Evolutionary conservation across 1,140 invertebrate genomes (phyloP), one percentile per base, ranked within the genome.

Genomic region (Trachymyrmex cornetzi): DNA sequence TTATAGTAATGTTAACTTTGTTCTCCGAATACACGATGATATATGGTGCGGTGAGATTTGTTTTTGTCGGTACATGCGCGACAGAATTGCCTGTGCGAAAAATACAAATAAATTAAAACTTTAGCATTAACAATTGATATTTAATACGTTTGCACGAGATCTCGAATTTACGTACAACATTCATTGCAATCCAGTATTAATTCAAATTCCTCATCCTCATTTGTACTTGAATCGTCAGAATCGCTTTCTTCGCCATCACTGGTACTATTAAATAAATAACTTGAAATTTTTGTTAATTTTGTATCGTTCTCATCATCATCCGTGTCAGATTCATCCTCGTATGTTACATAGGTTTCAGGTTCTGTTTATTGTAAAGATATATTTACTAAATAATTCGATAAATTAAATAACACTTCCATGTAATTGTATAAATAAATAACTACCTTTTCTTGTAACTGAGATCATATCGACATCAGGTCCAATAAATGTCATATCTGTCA

Each of bases 231-330:
- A 74, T 97, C 97, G 61, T 97, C 97, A 19, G 96, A 96, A 85
- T 97, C 97, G 90, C 97, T 97, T 48, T 96, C 96, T 90, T 98
- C 97, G 72, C 97, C 97, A 53, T 97, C 97, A 89, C 97, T 98
- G 89, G 98, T 97, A 85, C 96, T 97, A 53, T 97, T 97, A 94
- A 98, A 98, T 80, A 98, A 95, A 94, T 98, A 97, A 75, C 96
- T 96, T 86, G 98, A 97, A 55, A 97, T 97, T 67, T 96, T 96
- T 0, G 97, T 96, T 55, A 98, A 94, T 94, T 97, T 97, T 88
- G 97, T 97, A 88, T 98, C 97, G 88, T 96, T 96, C 87, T 97
- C 97, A 87, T 98, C 98, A 89, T 97, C 97, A 89, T 98, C 98
- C 0, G 97, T 98, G 94, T 98, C 98, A 0, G 97, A 98, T 86